Base-by-base conservation (phyloP, 2,888 invertebrate genomes). In the Pteria penguin region DNA sequence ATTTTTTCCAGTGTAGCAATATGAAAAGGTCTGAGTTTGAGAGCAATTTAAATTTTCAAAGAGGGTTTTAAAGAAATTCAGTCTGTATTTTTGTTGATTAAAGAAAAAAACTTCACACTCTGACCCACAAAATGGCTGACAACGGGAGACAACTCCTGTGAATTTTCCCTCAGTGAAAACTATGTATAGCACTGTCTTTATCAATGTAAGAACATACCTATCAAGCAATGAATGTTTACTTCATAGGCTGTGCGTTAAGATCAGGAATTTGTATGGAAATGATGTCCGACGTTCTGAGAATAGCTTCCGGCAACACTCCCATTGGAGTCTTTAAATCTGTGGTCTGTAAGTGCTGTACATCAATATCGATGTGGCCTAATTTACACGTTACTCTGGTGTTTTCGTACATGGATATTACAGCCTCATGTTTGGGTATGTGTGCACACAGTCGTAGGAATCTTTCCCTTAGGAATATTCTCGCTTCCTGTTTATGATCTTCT, bases 361-460 rank as follows among this genome's bases (percentile, higher is more conserved):
- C 84, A 22, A 89, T 82, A 70, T 90, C 90, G 4, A 85, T 75
- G 2, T 81, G 79, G 11, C 82, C 78, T 8, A 90, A 77, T 5
- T 74, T 79, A n/a, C 89, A 89, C 1, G 76, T 73, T 1, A 90
- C 89, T 24, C 68, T 76, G 2, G 86, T 86, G 52, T 87, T 87
- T 58, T 87, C 89, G 29, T 86, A 82, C 83, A 91, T 82, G 1
- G 60, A 76, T n/a, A 90, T 79, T 5, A 84, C 70, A 0, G 86
- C 86, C 5, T 84, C 78, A 29, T 80, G 76, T 11, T 85, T 87
- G 24, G 80, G 79, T n/a, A 89, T 22, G 4, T 84, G 72, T 1
- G 87, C 85, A 75, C 90, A 79, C 77, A 88, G 78, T 24, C 90
- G 82, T 4, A 91, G 83, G 75, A 89, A 91, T 27, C 89, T 75